A percentile compares a stretch with the other conserved stretches of the same genome.
phyloP scores from a whole-genome alignment of 2,888 invertebrate genomes.

The Mimachlamys varia region DNA sequence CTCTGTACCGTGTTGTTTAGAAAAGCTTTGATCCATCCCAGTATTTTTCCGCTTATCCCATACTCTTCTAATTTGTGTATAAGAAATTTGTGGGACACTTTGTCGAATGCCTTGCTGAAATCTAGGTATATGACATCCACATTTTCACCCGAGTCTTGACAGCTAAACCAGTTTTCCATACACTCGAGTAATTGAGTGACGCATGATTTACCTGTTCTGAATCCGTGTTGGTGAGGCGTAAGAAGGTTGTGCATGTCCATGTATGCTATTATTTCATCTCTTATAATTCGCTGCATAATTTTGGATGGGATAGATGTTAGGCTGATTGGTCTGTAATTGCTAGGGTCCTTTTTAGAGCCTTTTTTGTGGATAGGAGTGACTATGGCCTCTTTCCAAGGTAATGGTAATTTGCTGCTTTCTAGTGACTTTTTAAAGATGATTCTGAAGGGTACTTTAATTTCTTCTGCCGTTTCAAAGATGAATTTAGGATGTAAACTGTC shows the following conservation, averaged over 20 bases:
- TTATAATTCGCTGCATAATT: neutral
- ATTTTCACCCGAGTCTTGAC: neutral
- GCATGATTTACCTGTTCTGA: conserved; percentile 24
- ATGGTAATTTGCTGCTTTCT: no score
- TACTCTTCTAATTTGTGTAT: neutral
- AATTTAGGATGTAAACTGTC: no score
- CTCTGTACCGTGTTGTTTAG: neutral
- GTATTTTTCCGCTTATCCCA: neutral
- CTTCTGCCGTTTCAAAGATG: no score
- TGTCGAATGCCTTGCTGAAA: conserved; percentile 15
- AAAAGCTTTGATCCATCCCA: neutral
- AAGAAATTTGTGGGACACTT: neutral
- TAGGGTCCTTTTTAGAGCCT: neutral
- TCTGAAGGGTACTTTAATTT: no score
- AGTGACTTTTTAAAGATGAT: no score
- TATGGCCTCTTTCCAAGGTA: no score
- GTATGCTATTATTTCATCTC: neutral
- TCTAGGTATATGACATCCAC: conserved; percentile 21
- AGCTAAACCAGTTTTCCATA: neutral
- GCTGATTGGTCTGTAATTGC: conserved; percentile 33
- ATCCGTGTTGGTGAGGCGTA: neutral
- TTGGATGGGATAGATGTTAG: conserved; percentile 11
- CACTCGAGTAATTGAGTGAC: conserved; percentile 20
- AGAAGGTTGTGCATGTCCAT: neutral
- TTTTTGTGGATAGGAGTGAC: conserved; percentile 11